Percentiles rank a stretch among this genome's conserved stretches.
These are phyloP conservation scores for Hozukius guyotensis DNA, from an alignment of 2,797 vertebrate genomes.

Conservation along the genomic window DNA sequence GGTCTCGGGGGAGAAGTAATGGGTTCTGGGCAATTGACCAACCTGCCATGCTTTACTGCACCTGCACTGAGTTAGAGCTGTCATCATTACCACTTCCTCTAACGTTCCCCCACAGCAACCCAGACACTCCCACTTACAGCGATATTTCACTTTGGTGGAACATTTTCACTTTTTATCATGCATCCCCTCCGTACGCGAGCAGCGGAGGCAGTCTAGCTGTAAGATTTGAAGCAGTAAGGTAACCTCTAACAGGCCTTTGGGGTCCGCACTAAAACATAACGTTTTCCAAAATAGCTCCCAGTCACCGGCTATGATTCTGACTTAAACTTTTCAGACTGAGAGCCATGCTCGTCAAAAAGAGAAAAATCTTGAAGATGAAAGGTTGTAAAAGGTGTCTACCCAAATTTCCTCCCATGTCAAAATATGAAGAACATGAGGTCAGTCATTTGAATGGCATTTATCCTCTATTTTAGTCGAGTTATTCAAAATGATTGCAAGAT, in stretches of 20 bases:
- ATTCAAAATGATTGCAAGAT: conserved; percentile 60
- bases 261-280: conserved; percentile 49
- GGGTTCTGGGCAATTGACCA: conserved; percentile 87
- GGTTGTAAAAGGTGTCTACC: conserved; percentile 34
- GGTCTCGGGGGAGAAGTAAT: conserved; percentile 85
- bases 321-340: conserved; percentile 57
- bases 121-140: conserved; percentile 78
- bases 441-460: conserved; percentile 55
- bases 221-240: conserved; percentile 47
- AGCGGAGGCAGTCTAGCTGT: conserved; percentile 49
- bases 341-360: conserved; percentile 13
- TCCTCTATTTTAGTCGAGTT: conserved; percentile 53
- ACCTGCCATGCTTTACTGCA: conserved; percentile 85
- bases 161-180: conserved; percentile 69
- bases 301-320: conserved; percentile 36
- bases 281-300: conserved; percentile 50
- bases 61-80: conserved; percentile 86
- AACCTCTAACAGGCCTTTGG: conserved; percentile 57
- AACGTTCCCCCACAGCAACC: conserved; percentile 81
- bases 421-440: conserved; percentile 47
- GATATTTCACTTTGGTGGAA: conserved; percentile 79
- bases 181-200: conserved; percentile 43
- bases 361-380: conserved; percentile 38
- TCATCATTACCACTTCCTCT: conserved; percentile 86
- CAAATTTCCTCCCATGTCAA: conserved; percentile 36